Evolutionary conservation across 2,888 invertebrate species (phyloP), one percentile per base, ranked within the genome.

Genomic region (Troilus luridus): DNA sequence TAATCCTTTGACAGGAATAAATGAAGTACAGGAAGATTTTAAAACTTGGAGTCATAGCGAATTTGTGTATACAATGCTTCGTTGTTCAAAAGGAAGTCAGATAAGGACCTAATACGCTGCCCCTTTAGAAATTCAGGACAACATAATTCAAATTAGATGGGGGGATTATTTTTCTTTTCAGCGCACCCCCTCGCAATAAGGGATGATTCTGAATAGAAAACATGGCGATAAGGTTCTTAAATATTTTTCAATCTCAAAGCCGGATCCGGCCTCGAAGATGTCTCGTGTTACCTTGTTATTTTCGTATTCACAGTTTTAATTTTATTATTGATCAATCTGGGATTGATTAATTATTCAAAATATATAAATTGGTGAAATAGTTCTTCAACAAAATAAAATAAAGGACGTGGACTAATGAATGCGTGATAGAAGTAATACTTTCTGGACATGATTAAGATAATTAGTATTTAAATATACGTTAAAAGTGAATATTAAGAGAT

Each of bases 91-190:
- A 19, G 41, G 0, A 77, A 77, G 72, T 3, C 41, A 77, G 72
- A 77, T 77, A 77, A 77, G 64, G 41, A 17, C 72, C 27, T 77
- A 77, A 17, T 77, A 77, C 41, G 41, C 17, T 8, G 72, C 10
- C 72, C 72, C 17, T 41, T n/a, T 77, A 77, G 72, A 41, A 77
- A 77, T 77, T 41, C 72, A 77, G 41, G 27, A 77, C 27, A 77
- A 77, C 41, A 77, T 77, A 41, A 77, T 77, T 77, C 72, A 77
- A 77, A 77, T 77, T 27, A 77, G 72, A 77, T 77, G 72, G 27
- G 14, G 72, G 72, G 72, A 77, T 77, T 77, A 77, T 77, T 77
- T 77, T 41, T 41, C 72, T 41, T 77, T 77, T 77, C 72, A 77
- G 27, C 72, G 17, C 41, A 19, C 41, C 72, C 41, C 19, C 17